Percentiles rank a stretch among this genome's conserved stretches.
Conservation (phyloP, 2,888 invertebrate genomes). For the Apamea sordens region DNA sequence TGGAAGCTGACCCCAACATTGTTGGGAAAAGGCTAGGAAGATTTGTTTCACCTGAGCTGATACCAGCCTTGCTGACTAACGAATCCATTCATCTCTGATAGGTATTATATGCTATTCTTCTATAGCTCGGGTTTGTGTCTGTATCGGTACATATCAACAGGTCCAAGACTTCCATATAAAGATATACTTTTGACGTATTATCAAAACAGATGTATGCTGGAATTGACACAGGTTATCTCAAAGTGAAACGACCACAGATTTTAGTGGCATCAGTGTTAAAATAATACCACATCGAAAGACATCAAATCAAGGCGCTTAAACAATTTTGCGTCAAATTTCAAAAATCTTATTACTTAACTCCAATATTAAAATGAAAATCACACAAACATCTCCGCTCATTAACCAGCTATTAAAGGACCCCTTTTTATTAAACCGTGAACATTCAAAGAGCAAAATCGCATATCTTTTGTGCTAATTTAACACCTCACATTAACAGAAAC, state of each 20-base stretch:
- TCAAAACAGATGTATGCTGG: neutral
- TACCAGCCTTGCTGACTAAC: neutral
- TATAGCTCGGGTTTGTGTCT: neutral
- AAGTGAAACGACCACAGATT: neutral
- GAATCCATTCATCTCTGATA: neutral
- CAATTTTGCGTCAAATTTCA: conserved; percentile 16
- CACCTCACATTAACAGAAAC: conserved; percentile 74
- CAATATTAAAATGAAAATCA: conserved; percentile 41
- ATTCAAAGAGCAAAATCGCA: conserved; percentile 55
- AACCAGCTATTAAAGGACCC: conserved; percentile 62
- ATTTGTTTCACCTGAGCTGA: neutral
- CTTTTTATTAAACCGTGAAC: conserved; percentile 47
- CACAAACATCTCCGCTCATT: conserved; percentile 51
- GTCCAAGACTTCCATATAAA: neutral
- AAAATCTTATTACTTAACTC: conserved; percentile 12
- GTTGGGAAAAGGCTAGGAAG: neutral
- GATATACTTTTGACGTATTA: neutral
- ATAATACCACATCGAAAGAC: too few species aligned
- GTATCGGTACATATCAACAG: neutral
- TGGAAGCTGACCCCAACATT: neutral
- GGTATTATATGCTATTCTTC: neutral
- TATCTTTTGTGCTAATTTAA: conserved; percentile 67
- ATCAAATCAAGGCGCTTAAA: neutral
- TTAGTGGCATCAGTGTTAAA: neutral
- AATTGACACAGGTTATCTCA: neutral